Base-by-base conservation (phyloP, 2,888 invertebrate species). In the Eumerus sabulonum region DNA sequence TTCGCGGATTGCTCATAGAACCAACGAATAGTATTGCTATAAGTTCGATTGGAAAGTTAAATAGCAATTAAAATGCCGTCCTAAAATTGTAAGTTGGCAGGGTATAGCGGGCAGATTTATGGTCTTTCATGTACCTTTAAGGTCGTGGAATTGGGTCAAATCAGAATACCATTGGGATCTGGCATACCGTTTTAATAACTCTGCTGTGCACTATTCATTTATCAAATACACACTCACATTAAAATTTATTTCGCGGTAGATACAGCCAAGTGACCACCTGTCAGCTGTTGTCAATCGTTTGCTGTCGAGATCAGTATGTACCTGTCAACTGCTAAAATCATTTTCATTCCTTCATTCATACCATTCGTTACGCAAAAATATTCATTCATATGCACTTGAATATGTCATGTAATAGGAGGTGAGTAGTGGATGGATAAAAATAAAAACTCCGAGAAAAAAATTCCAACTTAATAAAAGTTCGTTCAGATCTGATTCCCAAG, bases 401-500 rank as follows among this genome's bases (percentile, higher is more conserved):
- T 38, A 18, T 40, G 38, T 42, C 38, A 13, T 27, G 54, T 17
- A 40, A 45, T 2, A 47, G n/a, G 14, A n/a, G 13, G 13, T 14
- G 17, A 13, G 9, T 7, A 54, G 38, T 36, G 9, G 44, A n/a
- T n/a, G n/a, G n/a, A n/a, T n/a, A 27, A 57, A 7, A 56, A 14
- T 27, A n/a, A 16, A 14, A 36, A 40, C 35, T 47, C 27, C 27
- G 27, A 27, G 19, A 62, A 62, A 73, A 56, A 77, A 67, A 45
- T 62, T 36, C 56, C 60, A 76, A 54, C 53, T 51, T 59, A 59
- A 53, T 59, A 51, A 77, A 73, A 73, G 63, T 67, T 73, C 62
- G 77, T 77, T 72, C 73, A 40, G 77, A 51, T 77, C 77, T 73
- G 67, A 77, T 77, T 77, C 67, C 56, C 73, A 50, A 73, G 77